phyloP scores from a whole-genome alignment of 1,140 invertebrate genomes.

The Drosophila malerkotliana region DNA sequence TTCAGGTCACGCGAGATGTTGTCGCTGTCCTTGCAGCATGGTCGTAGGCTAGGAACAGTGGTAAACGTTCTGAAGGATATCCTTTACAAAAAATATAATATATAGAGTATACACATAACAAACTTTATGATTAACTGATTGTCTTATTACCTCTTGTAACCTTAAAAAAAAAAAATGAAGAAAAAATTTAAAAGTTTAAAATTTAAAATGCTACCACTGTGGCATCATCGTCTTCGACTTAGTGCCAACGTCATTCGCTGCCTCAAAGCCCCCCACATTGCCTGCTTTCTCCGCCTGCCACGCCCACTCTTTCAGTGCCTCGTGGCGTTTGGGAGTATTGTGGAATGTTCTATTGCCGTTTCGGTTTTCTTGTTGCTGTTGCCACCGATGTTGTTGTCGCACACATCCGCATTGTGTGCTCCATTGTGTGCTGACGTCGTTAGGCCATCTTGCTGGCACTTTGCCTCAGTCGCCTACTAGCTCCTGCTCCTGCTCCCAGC shows the following conservation, averaged over 20 bases:
- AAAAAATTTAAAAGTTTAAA: neutral
- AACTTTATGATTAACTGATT: neutral
- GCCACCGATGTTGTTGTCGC: conserved; percentile 29
- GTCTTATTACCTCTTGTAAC: neutral
- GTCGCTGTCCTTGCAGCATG: conserved; percentile 38
- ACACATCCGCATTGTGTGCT: conserved; percentile 64
- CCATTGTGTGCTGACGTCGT: conserved; percentile 73
- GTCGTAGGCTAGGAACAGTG: conserved; percentile 47
- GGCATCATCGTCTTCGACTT: conserved; percentile 38
- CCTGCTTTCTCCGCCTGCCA: conserved; percentile 3
- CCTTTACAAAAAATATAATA: neutral
- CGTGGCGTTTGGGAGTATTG: conserved; percentile 59
- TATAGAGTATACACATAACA: neutral
- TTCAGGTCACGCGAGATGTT: conserved; percentile 79
- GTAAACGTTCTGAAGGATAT: neutral
- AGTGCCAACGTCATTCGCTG: conserved; percentile 36
- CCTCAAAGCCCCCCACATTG: conserved; percentile 28
- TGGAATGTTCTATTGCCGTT: conserved; percentile 79
- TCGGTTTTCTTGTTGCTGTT: conserved; percentile 31
- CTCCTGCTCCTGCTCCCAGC: neutral
- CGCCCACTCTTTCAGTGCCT: conserved; percentile 6
- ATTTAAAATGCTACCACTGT: conserved; percentile 24
- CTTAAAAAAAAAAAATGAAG: neutral
- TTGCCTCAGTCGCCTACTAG: conserved; percentile 1
- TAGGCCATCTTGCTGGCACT: conserved; percentile 62